Evolutionary conservation across 2,888 invertebrate species (phyloP).

Genomic region (Congeria kusceri): DNA sequence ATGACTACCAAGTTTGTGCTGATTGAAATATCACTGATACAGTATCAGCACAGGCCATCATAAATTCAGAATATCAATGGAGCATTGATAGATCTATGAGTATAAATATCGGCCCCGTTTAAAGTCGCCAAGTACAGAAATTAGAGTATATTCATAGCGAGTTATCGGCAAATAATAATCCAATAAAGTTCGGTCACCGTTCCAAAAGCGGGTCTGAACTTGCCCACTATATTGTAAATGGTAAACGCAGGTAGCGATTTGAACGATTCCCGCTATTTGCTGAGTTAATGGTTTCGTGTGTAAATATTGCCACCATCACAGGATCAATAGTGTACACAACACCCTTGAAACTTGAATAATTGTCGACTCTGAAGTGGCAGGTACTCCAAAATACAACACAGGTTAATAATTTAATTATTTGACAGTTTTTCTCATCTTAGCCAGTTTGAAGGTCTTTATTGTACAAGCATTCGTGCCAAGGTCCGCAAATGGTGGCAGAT

Average conservation of each 20-base stretch:
- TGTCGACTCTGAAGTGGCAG: conserved; percentile 4
- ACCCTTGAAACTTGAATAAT: conserved; percentile 13
- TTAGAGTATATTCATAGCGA: neutral
- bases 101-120: neutral
- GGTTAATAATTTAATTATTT: too few relatives aligned
- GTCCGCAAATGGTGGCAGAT: too few relatives aligned
- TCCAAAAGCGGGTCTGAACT: neutral
- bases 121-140: neutral
- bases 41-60: neutral
- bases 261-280: neutral
- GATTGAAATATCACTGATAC: neutral
- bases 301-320: conserved; percentile 24
- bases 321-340: conserved; percentile 10
- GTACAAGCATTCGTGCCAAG: too few relatives aligned
- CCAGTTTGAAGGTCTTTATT: too few relatives aligned
- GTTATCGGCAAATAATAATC: conserved; percentile 6
- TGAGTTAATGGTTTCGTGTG: neutral
- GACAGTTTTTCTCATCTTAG: too few relatives aligned
- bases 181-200: neutral
- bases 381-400: too few relatives aligned
- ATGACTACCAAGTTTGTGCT: neutral
- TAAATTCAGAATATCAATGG: conserved; percentile 6
- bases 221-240: neutral
- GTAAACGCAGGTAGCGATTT: too few relatives aligned
- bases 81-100: neutral